Base-by-base conservation (phyloP, 2,113 vertebrate species). In the Lonchura striata region DNA sequence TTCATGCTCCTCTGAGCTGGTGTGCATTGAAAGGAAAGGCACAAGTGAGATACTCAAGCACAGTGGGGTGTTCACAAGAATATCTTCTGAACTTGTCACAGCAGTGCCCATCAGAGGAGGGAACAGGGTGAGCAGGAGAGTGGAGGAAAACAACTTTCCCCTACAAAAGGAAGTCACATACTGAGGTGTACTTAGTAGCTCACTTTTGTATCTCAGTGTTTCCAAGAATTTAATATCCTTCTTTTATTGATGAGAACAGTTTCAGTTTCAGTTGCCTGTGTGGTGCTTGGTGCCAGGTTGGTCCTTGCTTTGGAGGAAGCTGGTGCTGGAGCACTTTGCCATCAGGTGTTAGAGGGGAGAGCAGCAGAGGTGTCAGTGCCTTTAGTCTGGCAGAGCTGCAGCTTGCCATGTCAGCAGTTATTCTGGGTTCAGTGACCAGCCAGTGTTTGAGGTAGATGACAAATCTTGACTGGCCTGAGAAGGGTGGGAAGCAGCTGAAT, bases 341-440 rank as follows among this genome's bases (percentile, higher is more conserved):
- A 1, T 56, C 65, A 33, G 76, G 31, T 0, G 1, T 39, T 7
- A 3, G 52, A 70, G 35, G 2, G 2, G 44, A 52, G 44, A 0
- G 2, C 22, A 65, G 41, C 49, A 63, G 56, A 33, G 52, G 5
- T 11, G 7, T 37, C 53, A 25, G 41, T n/a, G 53, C 74, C 42
- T 47, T 52, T 22, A 39, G 60, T 4, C 65, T 64, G 52, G 60
- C 57, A 76, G 41, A 81, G 64, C 27, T n/a, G 14, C 33, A 93
- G 54, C 31, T 52, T 5, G 1, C 44, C 33, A 3, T 14, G 59
- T 15, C 60, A 75, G 47, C 30, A 59, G 35, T 49, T 60, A 18
- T 20, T 56, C 60, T 81, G 59, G 15, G 15, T n/a, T 92, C 19
- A 13, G 30, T 81, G 80, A 70, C 35, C 28, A 69, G 54, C 35